A percentile compares a stretch with the other conserved stretches of the same genome.
These are phyloP conservation scores for Papilio polytes DNA, from an alignment of 1,140 invertebrate species.

Conservation along the genomic window DNA sequence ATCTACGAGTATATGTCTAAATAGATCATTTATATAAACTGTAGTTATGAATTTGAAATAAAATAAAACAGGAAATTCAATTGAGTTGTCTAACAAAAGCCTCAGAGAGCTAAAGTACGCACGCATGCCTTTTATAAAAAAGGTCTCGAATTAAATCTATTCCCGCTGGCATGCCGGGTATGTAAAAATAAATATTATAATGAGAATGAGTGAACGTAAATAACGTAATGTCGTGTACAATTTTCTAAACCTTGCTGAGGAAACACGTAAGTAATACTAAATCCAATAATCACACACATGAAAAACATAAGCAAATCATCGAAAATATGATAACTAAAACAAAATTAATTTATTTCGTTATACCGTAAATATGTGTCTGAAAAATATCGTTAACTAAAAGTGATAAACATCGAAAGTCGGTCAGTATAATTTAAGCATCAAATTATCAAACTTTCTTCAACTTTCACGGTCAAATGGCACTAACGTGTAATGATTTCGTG, in stretches of 20 bases:
- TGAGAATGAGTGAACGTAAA: background rate
- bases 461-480: constrained; percentile 26
- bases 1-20: background rate
- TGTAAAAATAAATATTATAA: background rate
- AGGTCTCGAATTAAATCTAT: background rate
- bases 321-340: background rate
- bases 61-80: background rate
- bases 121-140: background rate
- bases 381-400: constrained; percentile 8
- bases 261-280: too few relatives aligned
- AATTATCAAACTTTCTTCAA: constrained; percentile 27
- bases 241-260: too few relatives aligned
- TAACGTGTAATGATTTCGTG: constrained; percentile 8
- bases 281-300: too few relatives aligned
- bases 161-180: background rate
- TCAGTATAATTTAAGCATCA: constrained; percentile 6
- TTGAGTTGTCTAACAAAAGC: background rate
- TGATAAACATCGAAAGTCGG: constrained; percentile 20
- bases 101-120: background rate
- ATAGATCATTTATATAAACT: background rate
- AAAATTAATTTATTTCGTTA: background rate
- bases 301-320: background rate
- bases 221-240: background rate
- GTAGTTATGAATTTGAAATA: background rate
- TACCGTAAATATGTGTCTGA: background rate